A percentile compares a stretch with the other conserved stretches of the same genome.
Conservation (phyloP, 2,888 invertebrate species). For the Hipparchia sbordonii region DNA sequence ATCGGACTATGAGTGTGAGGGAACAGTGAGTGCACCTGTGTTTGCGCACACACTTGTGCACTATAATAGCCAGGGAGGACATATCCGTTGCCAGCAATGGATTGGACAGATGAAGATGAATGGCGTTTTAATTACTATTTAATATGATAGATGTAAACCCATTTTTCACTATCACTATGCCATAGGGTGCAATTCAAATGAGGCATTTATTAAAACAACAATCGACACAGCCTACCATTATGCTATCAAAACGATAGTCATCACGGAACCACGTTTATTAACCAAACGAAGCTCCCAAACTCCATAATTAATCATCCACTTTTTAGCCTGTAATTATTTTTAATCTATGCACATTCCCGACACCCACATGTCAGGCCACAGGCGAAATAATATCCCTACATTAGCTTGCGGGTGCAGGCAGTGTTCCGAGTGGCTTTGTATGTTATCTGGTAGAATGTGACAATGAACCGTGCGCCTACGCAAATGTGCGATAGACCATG, state of each 20-base stretch:
- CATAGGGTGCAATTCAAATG: constrained; percentile 19
- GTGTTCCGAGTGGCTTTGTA: constrained; percentile 33
- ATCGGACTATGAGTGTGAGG: too few species aligned
- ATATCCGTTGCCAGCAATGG: not conserved
- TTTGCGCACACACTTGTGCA: too few species aligned
- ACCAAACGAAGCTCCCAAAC: constrained; percentile 20
- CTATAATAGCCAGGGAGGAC: too few species aligned
- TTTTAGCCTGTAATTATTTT: constrained; percentile 42
- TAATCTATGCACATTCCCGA: constrained; percentile 45
- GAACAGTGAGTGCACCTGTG: too few species aligned
- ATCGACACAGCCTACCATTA: constrained; percentile 24
- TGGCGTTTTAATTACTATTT: not conserved
- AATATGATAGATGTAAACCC: too few species aligned
- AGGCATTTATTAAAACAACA: constrained; percentile 15
- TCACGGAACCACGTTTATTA: constrained; percentile 20
- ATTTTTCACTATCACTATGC: not conserved
- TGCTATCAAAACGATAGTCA: constrained; percentile 19
- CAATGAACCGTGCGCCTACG: constrained; percentile 36
- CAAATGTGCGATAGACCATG: constrained; percentile 43
- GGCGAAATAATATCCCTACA: constrained; percentile 25
- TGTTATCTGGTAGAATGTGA: constrained; percentile 37
- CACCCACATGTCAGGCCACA: constrained; percentile 45
- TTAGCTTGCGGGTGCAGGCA: constrained; percentile 19
- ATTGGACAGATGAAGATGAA: not conserved
- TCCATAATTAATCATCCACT: constrained; percentile 34